Conservation (phyloP, 2,113 vertebrate genomes). For the Smithornis capensis region DNA sequence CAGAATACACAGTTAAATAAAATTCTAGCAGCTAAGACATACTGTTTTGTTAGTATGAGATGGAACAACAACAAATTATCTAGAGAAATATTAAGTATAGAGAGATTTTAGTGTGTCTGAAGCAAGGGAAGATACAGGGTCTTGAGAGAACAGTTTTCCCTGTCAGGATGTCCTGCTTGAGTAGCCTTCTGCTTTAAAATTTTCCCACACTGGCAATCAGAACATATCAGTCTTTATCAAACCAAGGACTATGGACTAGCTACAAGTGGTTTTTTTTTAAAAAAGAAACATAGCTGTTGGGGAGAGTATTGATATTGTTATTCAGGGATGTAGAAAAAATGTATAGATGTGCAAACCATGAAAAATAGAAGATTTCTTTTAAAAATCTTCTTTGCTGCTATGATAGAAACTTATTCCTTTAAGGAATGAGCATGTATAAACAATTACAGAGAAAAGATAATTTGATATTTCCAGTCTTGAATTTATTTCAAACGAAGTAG, state of each 20-base stretch:
- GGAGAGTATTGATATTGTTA: neutral
- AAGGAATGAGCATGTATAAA: neutral
- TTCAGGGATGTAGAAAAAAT: neutral
- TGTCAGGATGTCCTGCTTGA: neutral
- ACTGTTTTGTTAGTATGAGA: neutral
- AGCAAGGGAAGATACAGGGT: neutral
- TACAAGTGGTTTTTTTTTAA: neutral
- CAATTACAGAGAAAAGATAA: neutral
- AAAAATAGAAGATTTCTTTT: neutral
- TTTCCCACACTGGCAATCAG: neutral
- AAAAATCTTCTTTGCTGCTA: slow-evolving; percentile 3
- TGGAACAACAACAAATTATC: neutral
- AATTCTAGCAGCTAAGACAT: neutral
- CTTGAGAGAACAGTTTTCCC: neutral
- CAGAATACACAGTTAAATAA: neutral
- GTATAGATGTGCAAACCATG: neutral
- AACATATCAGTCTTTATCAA: neutral
- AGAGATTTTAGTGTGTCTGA: neutral
- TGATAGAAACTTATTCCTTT: neutral
- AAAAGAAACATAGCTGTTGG: neutral
- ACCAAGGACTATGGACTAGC: neutral
- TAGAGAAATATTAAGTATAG: neutral
- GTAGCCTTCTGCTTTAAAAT: neutral
- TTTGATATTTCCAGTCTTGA: neutral
- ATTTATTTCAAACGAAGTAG: neutral